Percentiles rank a stretch among this genome's conserved stretches.
These are phyloP conservation scores for Ictalurus punctatus DNA, from an alignment of 2,113 vertebrate genomes.

Conservation along the genomic window DNA sequence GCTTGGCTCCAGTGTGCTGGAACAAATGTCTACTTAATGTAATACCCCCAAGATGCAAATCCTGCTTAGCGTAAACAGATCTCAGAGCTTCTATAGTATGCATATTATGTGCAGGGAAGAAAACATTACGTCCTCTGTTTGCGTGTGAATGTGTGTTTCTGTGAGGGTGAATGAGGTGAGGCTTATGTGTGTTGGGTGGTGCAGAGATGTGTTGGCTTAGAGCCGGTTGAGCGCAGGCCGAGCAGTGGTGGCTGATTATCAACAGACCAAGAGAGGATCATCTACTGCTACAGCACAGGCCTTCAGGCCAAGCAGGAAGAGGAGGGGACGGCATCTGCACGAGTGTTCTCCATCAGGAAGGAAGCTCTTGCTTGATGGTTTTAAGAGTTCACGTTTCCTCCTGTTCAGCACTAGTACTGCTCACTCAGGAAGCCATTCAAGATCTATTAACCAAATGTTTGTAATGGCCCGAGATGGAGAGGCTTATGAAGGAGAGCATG, in stretches of 20 bases:
- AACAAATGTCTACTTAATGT: constrained; percentile 41
- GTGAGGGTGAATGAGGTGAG: constrained; percentile 40
- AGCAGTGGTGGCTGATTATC: constrained; percentile 37
- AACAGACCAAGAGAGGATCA: constrained; percentile 27
- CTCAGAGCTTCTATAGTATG: constrained; percentile 12
- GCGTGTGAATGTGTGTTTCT: neutral
- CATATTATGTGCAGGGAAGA: constrained; percentile 14
- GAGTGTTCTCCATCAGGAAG: constrained; percentile 56
- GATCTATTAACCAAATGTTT: constrained; percentile 54
- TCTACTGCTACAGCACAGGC: constrained; percentile 25
- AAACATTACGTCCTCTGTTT: constrained; percentile 27
- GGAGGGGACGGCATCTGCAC: constrained; percentile 26
- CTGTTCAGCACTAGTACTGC: constrained; percentile 41
- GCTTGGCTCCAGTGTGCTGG: neutral
- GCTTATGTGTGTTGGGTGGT: constrained; percentile 12
- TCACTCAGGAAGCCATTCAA: constrained; percentile 47
- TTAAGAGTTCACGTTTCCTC: constrained; percentile 52
- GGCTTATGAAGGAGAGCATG: constrained; percentile 34
- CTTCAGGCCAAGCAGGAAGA: constrained; percentile 35
- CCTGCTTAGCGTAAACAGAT: constrained; percentile 40
- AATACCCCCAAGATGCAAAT: constrained; percentile 52
- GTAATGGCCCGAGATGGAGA: constrained; percentile 42
- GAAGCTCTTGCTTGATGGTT: constrained; percentile 58
- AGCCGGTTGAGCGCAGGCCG: neutral
- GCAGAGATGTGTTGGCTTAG: constrained; percentile 23